Evolutionary conservation across 2,113 vertebrate genomes (phyloP), one percentile per base, ranked within the genome.

Genomic region (Sardina pilchardus): DNA sequence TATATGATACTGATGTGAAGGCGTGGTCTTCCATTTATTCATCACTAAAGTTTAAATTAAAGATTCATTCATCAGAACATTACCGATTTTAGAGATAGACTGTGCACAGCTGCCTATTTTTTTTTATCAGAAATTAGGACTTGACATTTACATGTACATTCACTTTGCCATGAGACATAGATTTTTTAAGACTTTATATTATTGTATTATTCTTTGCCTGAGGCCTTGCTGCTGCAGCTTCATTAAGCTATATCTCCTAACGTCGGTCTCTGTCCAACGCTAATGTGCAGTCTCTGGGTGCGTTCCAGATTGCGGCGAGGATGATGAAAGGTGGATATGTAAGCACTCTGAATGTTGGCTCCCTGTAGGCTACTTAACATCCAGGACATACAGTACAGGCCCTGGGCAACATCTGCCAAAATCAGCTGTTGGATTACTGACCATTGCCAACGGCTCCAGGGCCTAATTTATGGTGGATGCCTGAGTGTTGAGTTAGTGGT

Each of bases 261-360:
- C 95, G 93, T 88, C 93, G 96, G 59, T 96, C 67, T 9, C 95
- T 94, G 87, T 94, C 94, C 90, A 99, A 93, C 0, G 89, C 84
- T 14, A 97, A 44, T 1, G 95, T 93, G 80, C 97, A 90, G 93
- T 98, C 97, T 88, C 95, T 84, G 0, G 93, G 89, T 30, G 92
- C 89, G 71, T 89, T 93, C 83, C 88, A 91, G n/a, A 94, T 89
- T 6, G 95, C 96, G 91, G 97, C 94, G 42, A 96, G 3, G 14
- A 12, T 50, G 48, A 50, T 50, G 48, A 50, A 3, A 50, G 48
- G 48, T 16, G 3, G 86, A 81, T 96, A 97, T 0, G 94, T 95
- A 14, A 94, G 96, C 14, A 91, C 34, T 39, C 91, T 87, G 48
- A 48, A 4, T 86, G 88, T 93, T 30, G 93, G 93, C 88, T 97